Conservation (phyloP, 2,888 invertebrate genomes). For the Ptychoptera contaminata region DNA sequence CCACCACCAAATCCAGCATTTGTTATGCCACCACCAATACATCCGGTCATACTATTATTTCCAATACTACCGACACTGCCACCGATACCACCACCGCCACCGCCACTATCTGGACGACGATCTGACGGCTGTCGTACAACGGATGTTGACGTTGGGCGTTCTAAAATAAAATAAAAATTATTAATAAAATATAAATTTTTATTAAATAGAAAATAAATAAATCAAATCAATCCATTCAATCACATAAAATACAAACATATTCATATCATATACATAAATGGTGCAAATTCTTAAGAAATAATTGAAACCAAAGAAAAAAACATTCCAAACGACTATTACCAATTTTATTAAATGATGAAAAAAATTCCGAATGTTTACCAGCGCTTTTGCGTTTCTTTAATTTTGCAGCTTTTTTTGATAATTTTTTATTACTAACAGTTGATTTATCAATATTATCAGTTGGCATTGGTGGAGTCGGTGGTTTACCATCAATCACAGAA, state of each 20-base stretch:
- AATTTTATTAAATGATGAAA: background rate
- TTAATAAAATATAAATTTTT: background rate
- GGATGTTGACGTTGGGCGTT: slow-evolving; percentile 26
- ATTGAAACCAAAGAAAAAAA: too few species aligned
- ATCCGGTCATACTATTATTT: too few species aligned
- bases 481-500: background rate
- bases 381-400: slow-evolving; percentile 23
- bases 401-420: slow-evolving; percentile 6
- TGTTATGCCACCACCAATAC: too few species aligned
- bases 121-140: slow-evolving; percentile 30
- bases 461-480: background rate
- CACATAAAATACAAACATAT: too few species aligned
- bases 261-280: too few species aligned
- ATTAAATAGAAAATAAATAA: background rate
- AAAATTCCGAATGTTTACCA: slow-evolving; percentile 17
- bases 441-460: slow-evolving; percentile 12
- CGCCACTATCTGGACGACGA: slow-evolving; percentile 28
- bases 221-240: background rate
- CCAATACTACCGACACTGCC: slow-evolving; percentile 9
- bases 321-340: background rate
- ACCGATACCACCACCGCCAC: slow-evolving; percentile 17
- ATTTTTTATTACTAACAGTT: background rate
- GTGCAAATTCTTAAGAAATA: slow-evolving; percentile 1
- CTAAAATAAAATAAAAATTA: slow-evolving; percentile 12
- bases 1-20: too few species aligned